A percentile compares a stretch with the other conserved stretches of the same genome.
These are phyloP conservation scores for Dione vanillae DNA, from an alignment of 2,888 invertebrate species.

Conservation along the genomic window DNA sequence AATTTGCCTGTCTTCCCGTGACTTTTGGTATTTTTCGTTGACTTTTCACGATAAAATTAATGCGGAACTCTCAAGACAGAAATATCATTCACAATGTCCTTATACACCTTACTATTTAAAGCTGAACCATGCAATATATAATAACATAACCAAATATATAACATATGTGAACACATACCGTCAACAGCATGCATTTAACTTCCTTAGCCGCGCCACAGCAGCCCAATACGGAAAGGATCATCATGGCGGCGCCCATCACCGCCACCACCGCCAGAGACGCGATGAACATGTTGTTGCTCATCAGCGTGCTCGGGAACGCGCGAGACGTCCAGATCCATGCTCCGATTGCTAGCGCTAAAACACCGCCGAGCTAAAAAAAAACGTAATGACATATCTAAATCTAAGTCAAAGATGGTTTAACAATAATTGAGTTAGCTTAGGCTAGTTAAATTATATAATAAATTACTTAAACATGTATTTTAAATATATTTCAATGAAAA, in stretches of 20 bases:
- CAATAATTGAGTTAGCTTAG: too few relatives aligned
- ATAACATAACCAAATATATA: not conserved
- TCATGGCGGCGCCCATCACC: conserved; percentile 91
- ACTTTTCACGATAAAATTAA: too few relatives aligned
- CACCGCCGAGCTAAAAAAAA: conserved; percentile 88
- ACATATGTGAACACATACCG: conserved; percentile 83
- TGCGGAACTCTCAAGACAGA: too few relatives aligned
- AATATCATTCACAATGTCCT: too few relatives aligned
- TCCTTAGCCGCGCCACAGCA: conserved; percentile 97
- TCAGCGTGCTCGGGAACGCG: conserved; percentile 92
- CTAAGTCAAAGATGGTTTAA: too few relatives aligned
- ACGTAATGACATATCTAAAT: not conserved
- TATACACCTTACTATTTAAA: too few relatives aligned
- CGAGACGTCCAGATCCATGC: conserved; percentile 94
- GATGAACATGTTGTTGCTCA: conserved; percentile 94
- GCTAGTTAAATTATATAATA: too few relatives aligned
- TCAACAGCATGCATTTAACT: conserved; percentile 95
- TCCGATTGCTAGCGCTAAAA: conserved; percentile 89
- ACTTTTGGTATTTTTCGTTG: too few relatives aligned
- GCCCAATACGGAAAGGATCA: conserved; percentile 94
- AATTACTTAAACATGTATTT: too few relatives aligned
- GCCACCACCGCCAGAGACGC: conserved; percentile 94
- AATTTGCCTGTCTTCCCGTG: too few relatives aligned
- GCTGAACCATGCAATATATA: too few relatives aligned
- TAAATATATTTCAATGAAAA: too few relatives aligned